phyloP scores from a whole-genome alignment of 2,797 vertebrate species.

The Neosalanx taihuensis region DNA sequence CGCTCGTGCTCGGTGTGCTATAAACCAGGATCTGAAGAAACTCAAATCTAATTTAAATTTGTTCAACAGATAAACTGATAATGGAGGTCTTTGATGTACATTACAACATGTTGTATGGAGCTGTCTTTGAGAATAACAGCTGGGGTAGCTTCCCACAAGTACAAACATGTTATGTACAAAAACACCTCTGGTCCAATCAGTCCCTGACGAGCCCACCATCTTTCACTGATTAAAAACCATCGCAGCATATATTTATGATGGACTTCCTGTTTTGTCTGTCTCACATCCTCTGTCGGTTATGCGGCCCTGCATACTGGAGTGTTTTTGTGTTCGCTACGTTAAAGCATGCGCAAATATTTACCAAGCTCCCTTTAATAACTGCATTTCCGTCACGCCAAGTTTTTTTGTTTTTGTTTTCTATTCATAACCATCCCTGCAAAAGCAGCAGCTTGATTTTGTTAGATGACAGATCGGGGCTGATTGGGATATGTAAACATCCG shows the following conservation, averaged over 20 bases:
- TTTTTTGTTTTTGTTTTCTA: slow-evolving; percentile 26
- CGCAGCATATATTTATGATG: slow-evolving; percentile 70
- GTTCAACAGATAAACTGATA: slow-evolving; percentile 1
- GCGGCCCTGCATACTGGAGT: slow-evolving; percentile 44
- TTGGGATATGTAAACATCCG: slow-evolving; percentile 68
- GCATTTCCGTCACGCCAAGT: slow-evolving; percentile 48
- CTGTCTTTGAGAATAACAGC: slow-evolving; percentile 63
- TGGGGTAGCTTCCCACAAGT: slow-evolving; percentile 53
- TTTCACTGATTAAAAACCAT: slow-evolving; percentile 75
- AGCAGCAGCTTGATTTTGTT: slow-evolving; percentile 40
- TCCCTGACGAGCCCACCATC: slow-evolving; percentile 63
- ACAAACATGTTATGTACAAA: slow-evolving; percentile 64
- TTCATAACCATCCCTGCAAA: slow-evolving; percentile 35
- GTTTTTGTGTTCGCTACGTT: slow-evolving; percentile 49
- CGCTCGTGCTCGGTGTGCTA: neutral
- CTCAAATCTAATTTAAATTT: neutral
- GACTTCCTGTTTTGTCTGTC: slow-evolving; percentile 80
- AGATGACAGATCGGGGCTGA: slow-evolving; percentile 50
- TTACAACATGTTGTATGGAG: neutral
- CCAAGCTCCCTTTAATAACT: slow-evolving; percentile 65
- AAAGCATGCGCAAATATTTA: slow-evolving; percentile 60
- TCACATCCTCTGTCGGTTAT: slow-evolving; percentile 63
- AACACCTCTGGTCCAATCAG: slow-evolving; percentile 65
- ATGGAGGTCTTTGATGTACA: neutral
- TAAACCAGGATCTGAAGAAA: neutral